Evolutionary conservation across 2,888 invertebrate species (phyloP).

Genomic region (Eugnorisma glareosa): DNA sequence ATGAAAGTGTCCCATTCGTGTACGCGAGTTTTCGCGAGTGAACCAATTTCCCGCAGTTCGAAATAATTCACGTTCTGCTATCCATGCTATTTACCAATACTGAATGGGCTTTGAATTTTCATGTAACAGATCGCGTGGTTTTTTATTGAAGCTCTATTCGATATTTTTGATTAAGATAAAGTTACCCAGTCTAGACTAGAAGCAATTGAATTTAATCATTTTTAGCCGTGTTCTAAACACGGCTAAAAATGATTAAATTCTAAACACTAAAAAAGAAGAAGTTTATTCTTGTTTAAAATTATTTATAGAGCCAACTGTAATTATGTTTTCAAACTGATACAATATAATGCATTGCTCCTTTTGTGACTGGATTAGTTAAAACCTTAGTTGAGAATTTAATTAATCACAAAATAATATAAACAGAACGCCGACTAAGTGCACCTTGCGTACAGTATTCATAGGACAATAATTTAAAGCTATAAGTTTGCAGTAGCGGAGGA

Average conservation of each 20-base stretch:
- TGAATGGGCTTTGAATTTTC: constrained; percentile 42
- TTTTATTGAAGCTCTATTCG: constrained; percentile 13
- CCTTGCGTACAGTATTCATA: constrained; percentile 49
- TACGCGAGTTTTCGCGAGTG: constrained; percentile 80
- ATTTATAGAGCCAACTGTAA: neutral
- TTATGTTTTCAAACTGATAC: constrained; percentile 20
- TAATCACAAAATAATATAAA: constrained; percentile 33
- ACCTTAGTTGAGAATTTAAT: constrained; percentile 3
- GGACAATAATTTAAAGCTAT: constrained; percentile 64
- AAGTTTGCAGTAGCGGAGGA: constrained; percentile 65
- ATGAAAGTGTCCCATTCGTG: constrained; percentile 86
- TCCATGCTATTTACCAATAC: constrained; percentile 61
- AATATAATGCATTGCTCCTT: neutral
- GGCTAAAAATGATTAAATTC: no score
- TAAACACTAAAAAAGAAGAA: constrained; percentile 10
- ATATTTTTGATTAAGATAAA: constrained; percentile 18
- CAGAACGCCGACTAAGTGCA: constrained; percentile 41
- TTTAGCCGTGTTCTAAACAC: constrained; percentile 11
- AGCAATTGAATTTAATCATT: constrained; percentile 14
- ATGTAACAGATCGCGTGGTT: constrained; percentile 26
- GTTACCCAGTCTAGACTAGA: constrained; percentile 23
- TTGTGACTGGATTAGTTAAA: neutral
- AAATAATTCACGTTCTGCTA: constrained; percentile 66
- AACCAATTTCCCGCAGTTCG: constrained; percentile 79
- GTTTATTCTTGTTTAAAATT: neutral